phyloP scores from a whole-genome alignment of 1,140 invertebrate species.

The Andrena cerasifolii region DNA sequence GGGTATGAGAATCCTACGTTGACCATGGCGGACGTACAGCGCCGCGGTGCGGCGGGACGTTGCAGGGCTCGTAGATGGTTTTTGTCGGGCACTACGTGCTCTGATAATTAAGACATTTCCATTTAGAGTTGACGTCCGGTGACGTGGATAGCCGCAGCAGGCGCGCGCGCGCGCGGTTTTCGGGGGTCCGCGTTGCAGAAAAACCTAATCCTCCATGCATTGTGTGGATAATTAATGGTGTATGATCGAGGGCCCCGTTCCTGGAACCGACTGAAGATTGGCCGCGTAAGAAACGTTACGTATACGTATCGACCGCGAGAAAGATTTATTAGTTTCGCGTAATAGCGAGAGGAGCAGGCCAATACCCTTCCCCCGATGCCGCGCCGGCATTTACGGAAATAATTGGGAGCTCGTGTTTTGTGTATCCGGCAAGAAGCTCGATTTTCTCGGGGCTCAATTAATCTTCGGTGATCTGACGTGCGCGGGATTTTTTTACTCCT shows the following conservation, averaged over 20 bases:
- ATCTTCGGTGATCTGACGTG: no score
- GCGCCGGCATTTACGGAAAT: conserved; percentile 9
- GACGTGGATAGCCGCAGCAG: conserved; percentile 62
- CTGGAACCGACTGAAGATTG: conserved; percentile 17
- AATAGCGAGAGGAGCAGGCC: conserved; percentile 14
- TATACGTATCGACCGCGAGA: conserved; percentile 44
- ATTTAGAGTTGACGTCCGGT: conserved; percentile 75
- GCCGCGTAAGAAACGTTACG: conserved; percentile 20
- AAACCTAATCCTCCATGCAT: conserved; percentile 72
- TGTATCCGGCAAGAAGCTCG: neutral
- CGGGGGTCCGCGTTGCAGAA: conserved; percentile 48
- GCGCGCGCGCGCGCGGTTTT: conserved; percentile 62
- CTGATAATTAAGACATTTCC: conserved; percentile 79
- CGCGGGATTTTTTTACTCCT: no score
- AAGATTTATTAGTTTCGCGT: conserved; percentile 56
- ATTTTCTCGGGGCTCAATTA: neutral
- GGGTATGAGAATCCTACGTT: no score
- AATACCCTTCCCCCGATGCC: neutral
- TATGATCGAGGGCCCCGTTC: conserved; percentile 61
- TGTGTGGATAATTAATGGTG: conserved; percentile 69
- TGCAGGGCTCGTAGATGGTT: conserved; percentile 30
- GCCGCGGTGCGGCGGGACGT: no score
- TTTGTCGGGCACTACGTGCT: conserved; percentile 71
- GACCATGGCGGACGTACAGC: no score
- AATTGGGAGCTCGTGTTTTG: conserved; percentile 6